Base-by-base conservation (phyloP, 2,797 vertebrate genomes). In the Pristis pectinata region DNA sequence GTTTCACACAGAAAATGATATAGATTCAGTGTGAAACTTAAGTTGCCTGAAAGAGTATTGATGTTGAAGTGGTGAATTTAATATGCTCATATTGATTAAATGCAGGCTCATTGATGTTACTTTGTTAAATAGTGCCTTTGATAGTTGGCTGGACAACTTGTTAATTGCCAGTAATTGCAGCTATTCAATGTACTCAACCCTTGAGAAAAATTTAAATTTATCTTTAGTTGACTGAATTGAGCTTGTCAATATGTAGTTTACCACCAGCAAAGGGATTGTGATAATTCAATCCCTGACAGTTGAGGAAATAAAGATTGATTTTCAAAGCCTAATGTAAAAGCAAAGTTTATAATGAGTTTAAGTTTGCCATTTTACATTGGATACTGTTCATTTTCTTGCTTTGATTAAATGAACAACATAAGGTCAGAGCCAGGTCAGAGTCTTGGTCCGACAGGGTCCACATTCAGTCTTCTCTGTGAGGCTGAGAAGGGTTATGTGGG, bases 91-190 rank as follows among this genome's bases (percentile, higher is more conserved):
- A 67, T 64, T 64, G 87, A 91, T 67, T 67, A 67, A 91, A 9
- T 10, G 61, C 87, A 22, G n/a, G 59, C 87, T 91, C 9, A 41
- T 91, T 64, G n/a, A 41, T 67, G 61, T 91, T 91, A 91, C 59
- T 91, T 7, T 91, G 59, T 41, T 41, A 67, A 91, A 91, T 91
- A 67, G n/a, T 67, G 61, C 22, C 61, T 64, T 41, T 91, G 87
- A 91, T 64, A 37, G 59, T n/a, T 37, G 59, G 59, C 59, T 91
- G 87, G 61, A 67, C 61, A 27, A 8, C 19, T 41, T 67, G 87
- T 67, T 91, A 91, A 91, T 91, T 89, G 85, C 30, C 34, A 64
- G 85, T 61, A 89, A 89, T 89, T 91, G 87, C 87, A 91, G 87
- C 17, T 64, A 41, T 67, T 41, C 61, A 41, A 41, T 37, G 61